phyloP scores from a whole-genome alignment of 2,797 vertebrate species.

The Enteromius paludinosus region DNA sequence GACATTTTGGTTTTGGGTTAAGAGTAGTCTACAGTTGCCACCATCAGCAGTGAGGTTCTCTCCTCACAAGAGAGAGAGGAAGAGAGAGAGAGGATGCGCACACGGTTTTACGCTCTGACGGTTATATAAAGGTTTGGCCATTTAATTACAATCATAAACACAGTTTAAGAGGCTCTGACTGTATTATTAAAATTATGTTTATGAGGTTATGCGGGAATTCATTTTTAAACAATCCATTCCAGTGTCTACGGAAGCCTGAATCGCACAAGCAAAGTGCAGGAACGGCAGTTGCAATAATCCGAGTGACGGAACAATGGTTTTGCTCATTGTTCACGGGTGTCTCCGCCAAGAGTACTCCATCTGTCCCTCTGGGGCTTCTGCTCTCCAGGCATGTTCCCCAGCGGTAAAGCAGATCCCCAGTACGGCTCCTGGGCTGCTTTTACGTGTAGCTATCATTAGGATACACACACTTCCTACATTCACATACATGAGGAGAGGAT shows the following conservation, averaged over 20 bases:
- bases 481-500: neutral
- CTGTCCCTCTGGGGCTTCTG: constrained; percentile 45
- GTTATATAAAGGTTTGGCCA: constrained; percentile 72
- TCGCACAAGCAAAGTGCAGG: constrained; percentile 2
- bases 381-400: constrained; percentile 39
- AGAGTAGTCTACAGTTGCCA: constrained; percentile 75
- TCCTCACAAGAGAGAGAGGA: constrained; percentile 46
- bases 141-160: constrained; percentile 81
- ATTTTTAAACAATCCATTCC: constrained; percentile 37
- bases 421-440: constrained; percentile 4
- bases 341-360: constrained; percentile 50
- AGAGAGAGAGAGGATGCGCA: constrained; percentile 39
- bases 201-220: constrained; percentile 61
- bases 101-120: constrained; percentile 65
- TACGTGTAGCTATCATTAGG: constrained; percentile 14
- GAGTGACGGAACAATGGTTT: constrained; percentile 38
- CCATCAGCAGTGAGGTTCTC: constrained; percentile 65
- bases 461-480: neutral
- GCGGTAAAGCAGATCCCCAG: neutral
- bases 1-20: constrained; percentile 78
- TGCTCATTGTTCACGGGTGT: constrained; percentile 51
- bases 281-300: constrained; percentile 50
- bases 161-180: constrained; percentile 72
- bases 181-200: constrained; percentile 76
- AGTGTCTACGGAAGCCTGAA: constrained; percentile 23